Base-by-base conservation (phyloP, 2,888 invertebrate species). In the Eupithecia exiguata region DNA sequence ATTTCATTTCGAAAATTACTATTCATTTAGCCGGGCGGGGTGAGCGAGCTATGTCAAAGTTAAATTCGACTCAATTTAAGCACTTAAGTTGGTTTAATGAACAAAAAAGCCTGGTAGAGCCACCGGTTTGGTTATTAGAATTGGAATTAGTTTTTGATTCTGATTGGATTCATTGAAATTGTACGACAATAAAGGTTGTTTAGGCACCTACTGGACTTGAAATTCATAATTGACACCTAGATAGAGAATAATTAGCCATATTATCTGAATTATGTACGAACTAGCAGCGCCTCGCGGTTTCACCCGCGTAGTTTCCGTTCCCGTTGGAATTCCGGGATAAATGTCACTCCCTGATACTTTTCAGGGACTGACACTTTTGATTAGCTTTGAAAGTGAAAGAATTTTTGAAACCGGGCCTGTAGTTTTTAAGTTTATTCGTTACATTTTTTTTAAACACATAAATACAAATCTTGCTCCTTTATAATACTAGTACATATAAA, bases 1-100 rank as follows among this genome's bases (percentile, higher is more conserved):
- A 94, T 94, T 94, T 94, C 93, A 94, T 93, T 89, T 90, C 87
- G 90, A 93, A 93, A 94, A 94, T 94, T 94, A 91, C 93, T 94
- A 94, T 93, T 93, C 91, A 94, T 94, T 94, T 94, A 91, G 91
- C 90, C 89, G 91, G 92, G 91, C 84, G 88, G 89, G 89, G 89
- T 87, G 88, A 90, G 89, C 85, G 86, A 81, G 84, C 86, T 88
- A 88, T 93, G 93, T 93, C 92, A 92, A 92, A 92, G 86, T 91
- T 89, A 87, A 88, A 88, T 87, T 88, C 84, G 78, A 83, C 84
- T 87, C 91, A 89, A 90, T 90, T 89, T 84, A 81, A 83, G 85
- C 88, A 80, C 80, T 80, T 77, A 80, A 70, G 68, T 79, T 75
- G 70, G 77, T 76, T 74, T 75, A 67, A 74, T 75, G 70, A 72